Evolutionary conservation across 2,113 vertebrate species (phyloP).

Genomic region (Hippocampus comes): DNA sequence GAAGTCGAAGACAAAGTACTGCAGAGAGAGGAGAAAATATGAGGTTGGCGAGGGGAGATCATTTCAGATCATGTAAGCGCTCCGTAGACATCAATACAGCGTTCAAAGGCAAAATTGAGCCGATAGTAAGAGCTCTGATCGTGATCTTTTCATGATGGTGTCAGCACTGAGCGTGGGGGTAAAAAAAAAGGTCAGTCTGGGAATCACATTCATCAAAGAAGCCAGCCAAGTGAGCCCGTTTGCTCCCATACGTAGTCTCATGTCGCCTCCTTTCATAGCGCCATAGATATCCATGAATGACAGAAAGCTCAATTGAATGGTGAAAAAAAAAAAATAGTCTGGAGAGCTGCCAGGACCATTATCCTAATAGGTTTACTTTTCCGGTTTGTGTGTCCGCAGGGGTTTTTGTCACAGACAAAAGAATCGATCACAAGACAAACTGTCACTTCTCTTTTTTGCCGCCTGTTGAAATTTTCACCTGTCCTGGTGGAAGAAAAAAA

Average conservation of each 20-base stretch:
- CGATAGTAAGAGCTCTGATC: not conserved
- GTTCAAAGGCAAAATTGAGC: conserved; percentile 1
- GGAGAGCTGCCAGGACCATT: not conserved
- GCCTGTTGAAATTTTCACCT: no score
- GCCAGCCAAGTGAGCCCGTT: not conserved
- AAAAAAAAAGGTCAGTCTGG: not conserved
- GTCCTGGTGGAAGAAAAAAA: not conserved
- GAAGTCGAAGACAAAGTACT: conserved; percentile 99
- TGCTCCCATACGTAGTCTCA: not conserved
- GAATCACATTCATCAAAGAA: not conserved
- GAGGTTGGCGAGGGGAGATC: not conserved
- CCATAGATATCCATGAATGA: not conserved
- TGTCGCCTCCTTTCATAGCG: not conserved
- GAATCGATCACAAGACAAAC: conserved; percentile 33
- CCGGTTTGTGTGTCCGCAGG: conserved; percentile 10
- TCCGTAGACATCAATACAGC: conserved; percentile 2
- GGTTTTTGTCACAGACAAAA: conserved; percentile 27
- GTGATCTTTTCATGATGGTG: not conserved
- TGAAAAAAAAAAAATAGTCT: not conserved
- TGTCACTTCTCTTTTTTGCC: no score
- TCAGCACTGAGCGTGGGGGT: not conserved
- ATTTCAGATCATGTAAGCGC: conserved; percentile 6
- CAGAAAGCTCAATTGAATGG: not conserved
- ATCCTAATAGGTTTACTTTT: conserved; percentile 7
- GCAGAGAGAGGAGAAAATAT: conserved; percentile 28